phyloP scores from a whole-genome alignment of 1,140 invertebrate genomes.

The Parasteatoda tepidariorum region DNA sequence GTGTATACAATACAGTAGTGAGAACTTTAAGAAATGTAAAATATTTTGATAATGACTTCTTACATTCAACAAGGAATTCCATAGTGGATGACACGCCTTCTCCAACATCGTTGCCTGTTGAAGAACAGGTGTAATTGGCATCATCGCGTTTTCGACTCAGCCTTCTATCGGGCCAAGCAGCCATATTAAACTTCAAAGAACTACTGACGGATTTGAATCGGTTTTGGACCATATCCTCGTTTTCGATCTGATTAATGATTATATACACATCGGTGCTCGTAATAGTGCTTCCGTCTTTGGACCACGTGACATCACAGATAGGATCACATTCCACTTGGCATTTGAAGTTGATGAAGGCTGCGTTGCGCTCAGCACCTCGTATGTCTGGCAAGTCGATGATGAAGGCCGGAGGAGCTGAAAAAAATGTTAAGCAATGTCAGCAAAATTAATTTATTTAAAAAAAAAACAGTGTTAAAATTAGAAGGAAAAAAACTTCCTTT shows the following conservation, averaged over 20 bases:
- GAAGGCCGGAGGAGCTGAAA: constrained; percentile 83
- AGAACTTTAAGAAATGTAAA: too few species aligned
- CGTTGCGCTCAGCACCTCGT: constrained; percentile 81
- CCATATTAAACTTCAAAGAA: constrained; percentile 84
- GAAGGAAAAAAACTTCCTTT: too few species aligned
- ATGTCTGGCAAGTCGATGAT: constrained; percentile 85
- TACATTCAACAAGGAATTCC: constrained; percentile 88
- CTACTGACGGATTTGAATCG: constrained; percentile 89
- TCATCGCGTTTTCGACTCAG: constrained; percentile 81
- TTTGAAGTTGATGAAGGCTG: constrained; percentile 80
- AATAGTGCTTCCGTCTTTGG: constrained; percentile 75
- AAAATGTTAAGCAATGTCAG: neutral
- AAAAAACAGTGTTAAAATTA: neutral
- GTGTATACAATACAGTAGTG: too few species aligned
- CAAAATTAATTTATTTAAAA: constrained; percentile 60
- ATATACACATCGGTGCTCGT: constrained; percentile 61
- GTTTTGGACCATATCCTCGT: constrained; percentile 76
- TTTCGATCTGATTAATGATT: constrained; percentile 75
- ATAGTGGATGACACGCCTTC: constrained; percentile 82
- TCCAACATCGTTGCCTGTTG: constrained; percentile 79
- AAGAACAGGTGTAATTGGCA: constrained; percentile 85
- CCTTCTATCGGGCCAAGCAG: constrained; percentile 80
- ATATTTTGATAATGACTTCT: too few species aligned
- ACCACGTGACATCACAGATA: constrained; percentile 84
- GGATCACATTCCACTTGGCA: constrained; percentile 91